Conservation (phyloP, 2,888 invertebrate genomes). For the Eupithecia pulchellata region DNA sequence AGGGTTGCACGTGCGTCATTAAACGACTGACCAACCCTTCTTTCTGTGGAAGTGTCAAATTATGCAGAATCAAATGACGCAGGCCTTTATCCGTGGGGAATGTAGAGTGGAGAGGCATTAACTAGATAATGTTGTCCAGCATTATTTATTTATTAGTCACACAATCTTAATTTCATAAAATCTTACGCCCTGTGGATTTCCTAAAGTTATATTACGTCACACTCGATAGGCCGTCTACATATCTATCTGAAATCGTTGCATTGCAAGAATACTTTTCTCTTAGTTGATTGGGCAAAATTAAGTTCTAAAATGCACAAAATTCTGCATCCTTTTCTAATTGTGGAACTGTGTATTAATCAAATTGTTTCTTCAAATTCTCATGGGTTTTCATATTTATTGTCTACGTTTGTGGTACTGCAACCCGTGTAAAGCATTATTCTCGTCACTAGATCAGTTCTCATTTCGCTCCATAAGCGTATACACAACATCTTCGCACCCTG, state of each 20-base stretch:
- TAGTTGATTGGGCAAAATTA: neutral
- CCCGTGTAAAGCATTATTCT: no score
- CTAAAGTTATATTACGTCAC: no score
- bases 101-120: neutral
- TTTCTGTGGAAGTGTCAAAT: slow-evolving; percentile 50
- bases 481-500: no score
- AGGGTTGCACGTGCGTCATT: slow-evolving; percentile 68
- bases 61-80: slow-evolving; percentile 35
- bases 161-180: neutral
- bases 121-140: no score
- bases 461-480: no score
- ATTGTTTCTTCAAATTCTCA: no score
- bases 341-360: no score
- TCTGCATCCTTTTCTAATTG: neutral
- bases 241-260: neutral
- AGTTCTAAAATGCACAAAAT: neutral
- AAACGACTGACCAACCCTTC: slow-evolving; percentile 58
- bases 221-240: no score
- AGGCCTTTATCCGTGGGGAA: neutral
- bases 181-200: neutral
- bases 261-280: neutral
- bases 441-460: no score
- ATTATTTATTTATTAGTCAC: neutral
- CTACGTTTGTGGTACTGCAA: no score
- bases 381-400: no score